Conservation (phyloP, 2,888 invertebrate genomes). For the Diarsia dahlii region DNA sequence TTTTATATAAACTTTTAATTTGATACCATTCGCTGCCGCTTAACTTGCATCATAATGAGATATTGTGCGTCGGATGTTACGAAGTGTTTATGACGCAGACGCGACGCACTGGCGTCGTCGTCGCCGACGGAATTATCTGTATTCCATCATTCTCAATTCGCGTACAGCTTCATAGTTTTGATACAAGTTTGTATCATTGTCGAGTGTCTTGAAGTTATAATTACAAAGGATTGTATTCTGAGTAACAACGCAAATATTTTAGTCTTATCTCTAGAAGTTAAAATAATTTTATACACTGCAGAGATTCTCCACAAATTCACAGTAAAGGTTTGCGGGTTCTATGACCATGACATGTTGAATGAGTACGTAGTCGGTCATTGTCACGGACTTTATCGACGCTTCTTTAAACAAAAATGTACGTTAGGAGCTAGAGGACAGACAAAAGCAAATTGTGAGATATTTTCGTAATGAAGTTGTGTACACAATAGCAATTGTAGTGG, state of each 20-base stretch:
- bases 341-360: constrained; percentile 39
- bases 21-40: constrained; percentile 64
- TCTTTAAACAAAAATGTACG: constrained; percentile 36
- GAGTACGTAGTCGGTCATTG: constrained; percentile 42
- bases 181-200: constrained; percentile 40
- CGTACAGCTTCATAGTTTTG: constrained; percentile 47
- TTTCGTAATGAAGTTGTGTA: constrained; percentile 57
- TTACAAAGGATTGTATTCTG: constrained; percentile 48
- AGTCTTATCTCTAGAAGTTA: constrained; percentile 28
- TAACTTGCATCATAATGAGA: constrained; percentile 76
- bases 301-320: constrained; percentile 28
- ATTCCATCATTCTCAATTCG: constrained; percentile 59
- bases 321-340: constrained; percentile 5
- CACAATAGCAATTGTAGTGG: constrained; percentile 65
- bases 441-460: constrained; percentile 58
- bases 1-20: constrained; percentile 48
- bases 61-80: constrained; percentile 76
- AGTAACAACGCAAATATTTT: constrained; percentile 29
- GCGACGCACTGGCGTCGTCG: constrained; percentile 81
- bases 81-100: constrained; percentile 79
- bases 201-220: constrained; percentile 43
- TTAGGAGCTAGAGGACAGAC: constrained; percentile 20
- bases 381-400: constrained; percentile 39
- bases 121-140: constrained; percentile 58
- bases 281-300: constrained; percentile 32